Conservation (phyloP, 2,113 vertebrate genomes). For the Chaetodon trifascialis region DNA sequence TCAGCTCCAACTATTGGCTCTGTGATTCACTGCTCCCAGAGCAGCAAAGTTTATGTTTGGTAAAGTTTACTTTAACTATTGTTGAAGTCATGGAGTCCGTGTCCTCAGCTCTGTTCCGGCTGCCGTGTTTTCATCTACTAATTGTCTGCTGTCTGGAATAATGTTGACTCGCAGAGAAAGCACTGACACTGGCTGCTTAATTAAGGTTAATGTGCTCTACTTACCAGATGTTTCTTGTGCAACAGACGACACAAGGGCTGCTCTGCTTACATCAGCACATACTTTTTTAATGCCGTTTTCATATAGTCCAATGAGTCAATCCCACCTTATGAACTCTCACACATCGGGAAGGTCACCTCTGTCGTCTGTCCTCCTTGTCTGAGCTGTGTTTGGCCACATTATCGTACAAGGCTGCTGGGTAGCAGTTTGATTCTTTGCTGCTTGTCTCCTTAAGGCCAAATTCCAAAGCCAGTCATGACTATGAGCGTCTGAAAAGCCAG, state of each 20-base stretch:
- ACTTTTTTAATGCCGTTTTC: slow-evolving; percentile 13
- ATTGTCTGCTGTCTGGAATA: slow-evolving; percentile 32
- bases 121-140: slow-evolving; percentile 32
- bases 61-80: slow-evolving; percentile 29
- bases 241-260: slow-evolving; percentile 14
- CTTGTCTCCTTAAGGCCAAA: slow-evolving; percentile 87
- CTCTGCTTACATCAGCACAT: slow-evolving; percentile 9
- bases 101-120: slow-evolving; percentile 6
- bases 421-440: slow-evolving; percentile 53
- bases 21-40: slow-evolving; percentile 15
- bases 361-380: slow-evolving; percentile 21
- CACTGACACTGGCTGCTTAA: slow-evolving; percentile 36
- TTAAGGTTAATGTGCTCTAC: slow-evolving; percentile 39
- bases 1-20: background rate
- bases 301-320: slow-evolving; percentile 27
- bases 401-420: slow-evolving; percentile 20
- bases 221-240: slow-evolving; percentile 36
- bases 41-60: slow-evolving; percentile 9
- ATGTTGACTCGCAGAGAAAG: slow-evolving; percentile 31
- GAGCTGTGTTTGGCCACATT: slow-evolving; percentile 15
- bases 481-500: slow-evolving; percentile 95
- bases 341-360: slow-evolving; percentile 18
- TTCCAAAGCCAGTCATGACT: slow-evolving; percentile 95
- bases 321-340: slow-evolving; percentile 21
- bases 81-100: slow-evolving; percentile 8